phyloP scores from a whole-genome alignment of 1,140 invertebrate species.

The Drosophila nigromelanica region DNA sequence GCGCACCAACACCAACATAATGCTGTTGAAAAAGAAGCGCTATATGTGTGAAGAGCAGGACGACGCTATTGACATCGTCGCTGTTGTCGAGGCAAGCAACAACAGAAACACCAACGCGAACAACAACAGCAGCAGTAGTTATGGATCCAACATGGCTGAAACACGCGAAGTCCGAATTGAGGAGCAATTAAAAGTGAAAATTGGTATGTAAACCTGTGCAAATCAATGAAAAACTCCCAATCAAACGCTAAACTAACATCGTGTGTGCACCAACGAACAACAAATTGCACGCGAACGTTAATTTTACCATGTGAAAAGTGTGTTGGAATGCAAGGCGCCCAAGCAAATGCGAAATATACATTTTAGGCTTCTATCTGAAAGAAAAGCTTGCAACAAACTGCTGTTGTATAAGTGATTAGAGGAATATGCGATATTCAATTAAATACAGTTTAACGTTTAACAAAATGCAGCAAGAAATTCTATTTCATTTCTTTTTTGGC shows the following conservation, averaged over 20 bases:
- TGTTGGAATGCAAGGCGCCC: constrained; percentile 66
- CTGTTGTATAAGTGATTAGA: constrained; percentile 17
- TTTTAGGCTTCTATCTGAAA: constrained; percentile 15
- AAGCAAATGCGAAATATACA: constrained; percentile 27
- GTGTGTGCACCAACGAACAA: constrained; percentile 24
- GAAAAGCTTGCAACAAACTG: constrained; percentile 17
- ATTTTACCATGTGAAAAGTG: constrained; percentile 66
- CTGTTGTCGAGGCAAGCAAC: constrained; percentile 68
- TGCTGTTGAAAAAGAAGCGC: constrained; percentile 83
- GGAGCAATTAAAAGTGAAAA: constrained; percentile 94
- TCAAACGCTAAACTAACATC: constrained; percentile 30
- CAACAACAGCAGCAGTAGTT: constrained; percentile 84
- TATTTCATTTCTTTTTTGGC: constrained; percentile 26
- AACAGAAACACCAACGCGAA: constrained; percentile 68
- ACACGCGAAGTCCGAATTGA: constrained; percentile 93
- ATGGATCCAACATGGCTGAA: constrained; percentile 94
- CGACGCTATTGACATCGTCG: constrained; percentile 66
- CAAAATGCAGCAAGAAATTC: constrained; percentile 35
- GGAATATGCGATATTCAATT: constrained; percentile 10
- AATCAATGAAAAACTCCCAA: constrained; percentile 54
- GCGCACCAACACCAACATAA: constrained; percentile 60
- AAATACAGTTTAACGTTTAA: constrained; percentile 20
- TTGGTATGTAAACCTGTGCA: constrained; percentile 87
- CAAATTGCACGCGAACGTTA: constrained; percentile 29
- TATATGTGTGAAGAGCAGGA: constrained; percentile 79